These are phyloP conservation scores for Tortrix viridana DNA, from an alignment of 2,888 invertebrate genomes.

Conservation along the genomic window DNA sequence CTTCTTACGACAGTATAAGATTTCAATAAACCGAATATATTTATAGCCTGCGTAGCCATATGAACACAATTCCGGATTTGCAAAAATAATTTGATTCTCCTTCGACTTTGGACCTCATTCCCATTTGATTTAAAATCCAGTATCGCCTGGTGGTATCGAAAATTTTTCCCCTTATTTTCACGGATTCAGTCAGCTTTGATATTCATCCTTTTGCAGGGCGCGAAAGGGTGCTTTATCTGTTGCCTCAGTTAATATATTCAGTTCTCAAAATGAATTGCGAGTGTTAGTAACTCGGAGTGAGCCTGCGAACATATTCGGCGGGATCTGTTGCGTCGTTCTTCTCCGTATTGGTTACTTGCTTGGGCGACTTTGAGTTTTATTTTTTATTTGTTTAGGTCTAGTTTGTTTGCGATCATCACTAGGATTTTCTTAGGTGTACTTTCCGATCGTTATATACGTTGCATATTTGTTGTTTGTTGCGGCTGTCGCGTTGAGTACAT, in stretches of 20 bases:
- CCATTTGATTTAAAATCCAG: conserved; percentile 53
- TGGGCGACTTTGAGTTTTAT: conserved; percentile 66
- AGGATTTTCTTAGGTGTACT: conserved; percentile 61
- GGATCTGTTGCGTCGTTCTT: conserved; percentile 79
- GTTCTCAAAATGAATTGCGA: conserved; percentile 84
- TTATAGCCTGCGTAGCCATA: conserved; percentile 72
- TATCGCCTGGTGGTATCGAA: conserved; percentile 50
- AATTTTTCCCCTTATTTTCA: conserved; percentile 70
- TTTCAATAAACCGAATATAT: conserved; percentile 79
- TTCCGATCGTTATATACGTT: conserved; percentile 69
- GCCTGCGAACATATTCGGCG: conserved; percentile 82
- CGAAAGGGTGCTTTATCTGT: conserved; percentile 67
- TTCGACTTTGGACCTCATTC: conserved; percentile 55
- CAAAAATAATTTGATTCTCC: conserved; percentile 56
- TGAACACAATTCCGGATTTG: conserved; percentile 76
- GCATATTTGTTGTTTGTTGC: conserved; percentile 67
- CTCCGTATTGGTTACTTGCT: conserved; percentile 72
- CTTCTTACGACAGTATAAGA: conserved; percentile 74
- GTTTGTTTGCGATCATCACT: conserved; percentile 56
- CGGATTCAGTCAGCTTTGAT: conserved; percentile 58
- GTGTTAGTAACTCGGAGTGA: conserved; percentile 83
- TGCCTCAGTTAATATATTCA: conserved; percentile 77
- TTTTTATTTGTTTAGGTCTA: conserved; percentile 62
- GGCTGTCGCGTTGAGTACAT: conserved; percentile 56
- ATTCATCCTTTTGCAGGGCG: conserved; percentile 60